These are phyloP conservation scores for Lepidonotus clava DNA, from an alignment of 2,888 invertebrate species.

Conservation along the genomic window DNA sequence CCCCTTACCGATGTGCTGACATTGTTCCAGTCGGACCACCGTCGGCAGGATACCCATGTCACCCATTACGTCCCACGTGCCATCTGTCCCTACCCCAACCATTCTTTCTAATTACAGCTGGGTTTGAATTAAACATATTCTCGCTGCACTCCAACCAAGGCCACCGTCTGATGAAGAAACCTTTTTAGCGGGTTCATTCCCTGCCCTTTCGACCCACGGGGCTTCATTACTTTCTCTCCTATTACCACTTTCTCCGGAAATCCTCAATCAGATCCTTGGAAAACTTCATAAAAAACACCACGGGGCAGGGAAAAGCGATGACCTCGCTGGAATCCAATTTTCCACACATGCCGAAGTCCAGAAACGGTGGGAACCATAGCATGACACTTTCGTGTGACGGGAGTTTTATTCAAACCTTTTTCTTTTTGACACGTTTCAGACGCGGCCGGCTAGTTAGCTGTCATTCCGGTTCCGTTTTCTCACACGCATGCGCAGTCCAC, in stretches of 20 bases:
- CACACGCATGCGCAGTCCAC: conserved; percentile 45
- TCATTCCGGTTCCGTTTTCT: conserved; percentile 44
- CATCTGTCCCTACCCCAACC: background rate
- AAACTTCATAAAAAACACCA: background rate
- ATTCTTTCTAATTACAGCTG: background rate
- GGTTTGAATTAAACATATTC: background rate
- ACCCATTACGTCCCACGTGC: no score
- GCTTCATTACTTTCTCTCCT: background rate
- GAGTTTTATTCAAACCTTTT: conserved; percentile 30
- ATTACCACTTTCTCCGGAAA: background rate
- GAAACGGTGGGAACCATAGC: conserved; percentile 36
- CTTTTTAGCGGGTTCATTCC: no score
- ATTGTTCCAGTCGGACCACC: background rate
- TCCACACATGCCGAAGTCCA: conserved; percentile 28
- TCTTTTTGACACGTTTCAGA: conserved; percentile 35
- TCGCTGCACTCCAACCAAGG: background rate
- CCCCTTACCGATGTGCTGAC: background rate
- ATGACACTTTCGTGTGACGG: conserved; percentile 11
- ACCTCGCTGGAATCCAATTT: conserved; percentile 26
- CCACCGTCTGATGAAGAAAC: no score
- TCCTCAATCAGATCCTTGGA: background rate
- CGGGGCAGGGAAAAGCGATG: background rate
- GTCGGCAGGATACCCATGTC: background rate
- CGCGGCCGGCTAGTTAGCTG: conserved; percentile 45
- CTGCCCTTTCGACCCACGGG: background rate